Percentiles rank a stretch among this genome's conserved stretches.
These are phyloP conservation scores for Drosophila percnosoma DNA, from an alignment of 2,888 invertebrate genomes.

Conservation along the genomic window DNA sequence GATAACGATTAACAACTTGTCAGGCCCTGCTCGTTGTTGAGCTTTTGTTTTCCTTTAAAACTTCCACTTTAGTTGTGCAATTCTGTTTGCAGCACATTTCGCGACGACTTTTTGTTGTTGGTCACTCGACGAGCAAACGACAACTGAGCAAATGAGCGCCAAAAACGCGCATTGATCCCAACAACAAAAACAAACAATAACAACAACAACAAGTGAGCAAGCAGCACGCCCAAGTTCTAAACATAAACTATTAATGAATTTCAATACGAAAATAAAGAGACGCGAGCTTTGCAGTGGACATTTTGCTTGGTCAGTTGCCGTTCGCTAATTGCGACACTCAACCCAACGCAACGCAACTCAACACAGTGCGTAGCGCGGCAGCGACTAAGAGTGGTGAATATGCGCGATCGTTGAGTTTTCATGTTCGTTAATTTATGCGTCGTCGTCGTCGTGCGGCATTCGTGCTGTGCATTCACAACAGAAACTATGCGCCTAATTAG, in stretches of 20 bases:
- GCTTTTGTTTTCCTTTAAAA: not conserved
- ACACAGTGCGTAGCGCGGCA: conserved; percentile 43
- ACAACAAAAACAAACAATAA: conserved; percentile 8
- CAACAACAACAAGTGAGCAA: conserved; percentile 16
- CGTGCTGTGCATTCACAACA: conserved; percentile 58
- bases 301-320: conserved; percentile 56
- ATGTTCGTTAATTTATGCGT: conserved; percentile 42
- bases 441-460: conserved; percentile 23
- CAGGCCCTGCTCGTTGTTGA: not conserved
- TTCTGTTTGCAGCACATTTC: conserved; percentile 32
- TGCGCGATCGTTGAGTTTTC: conserved; percentile 51
- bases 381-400: conserved; percentile 25
- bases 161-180: conserved; percentile 32
- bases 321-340: conserved; percentile 68
- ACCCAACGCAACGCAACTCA: conserved; percentile 27
- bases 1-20: conserved; percentile 13
- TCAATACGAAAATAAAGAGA: conserved; percentile 62
- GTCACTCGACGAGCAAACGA: conserved; percentile 34
- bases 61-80: conserved; percentile 15
- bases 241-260: conserved; percentile 78
- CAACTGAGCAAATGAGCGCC: conserved; percentile 35
- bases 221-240: conserved; percentile 62
- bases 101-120: conserved; percentile 44
- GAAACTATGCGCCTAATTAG: conserved; percentile 59
- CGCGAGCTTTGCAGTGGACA: conserved; percentile 51